These are phyloP conservation scores for Hippocampus guttulatus DNA, from an alignment of 2,113 vertebrate genomes.

Conservation along the genomic window DNA sequence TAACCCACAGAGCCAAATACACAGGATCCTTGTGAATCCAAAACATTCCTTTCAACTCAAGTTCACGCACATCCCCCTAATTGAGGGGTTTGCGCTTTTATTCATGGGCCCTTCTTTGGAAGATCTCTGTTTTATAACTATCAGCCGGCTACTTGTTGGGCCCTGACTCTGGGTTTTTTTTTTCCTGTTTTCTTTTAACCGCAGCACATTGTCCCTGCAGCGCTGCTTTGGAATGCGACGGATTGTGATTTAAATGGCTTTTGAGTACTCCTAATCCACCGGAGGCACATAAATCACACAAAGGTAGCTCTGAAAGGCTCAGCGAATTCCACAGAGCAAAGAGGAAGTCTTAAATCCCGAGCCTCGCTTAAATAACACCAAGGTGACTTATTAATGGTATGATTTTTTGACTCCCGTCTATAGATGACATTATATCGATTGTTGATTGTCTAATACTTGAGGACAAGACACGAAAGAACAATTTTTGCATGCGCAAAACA, in stretches of 20 bases:
- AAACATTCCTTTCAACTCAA: constrained; percentile 73
- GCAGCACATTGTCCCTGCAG: constrained; percentile 57
- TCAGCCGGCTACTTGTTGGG: constrained; percentile 50
- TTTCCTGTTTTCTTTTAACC: constrained; percentile 17
- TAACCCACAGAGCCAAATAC: constrained; percentile 28
- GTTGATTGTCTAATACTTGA: constrained; percentile 34
- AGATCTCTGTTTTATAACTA: constrained; percentile 63
- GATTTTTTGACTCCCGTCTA: constrained; percentile 53
- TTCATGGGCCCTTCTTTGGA: constrained; percentile 64
- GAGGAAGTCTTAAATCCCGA: constrained; percentile 68
- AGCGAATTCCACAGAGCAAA: constrained; percentile 55
- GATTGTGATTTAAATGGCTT: constrained; percentile 68
- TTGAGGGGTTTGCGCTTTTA: constrained; percentile 73
- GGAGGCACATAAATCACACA: constrained; percentile 69
- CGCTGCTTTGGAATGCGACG: constrained; percentile 50
- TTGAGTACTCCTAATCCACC: constrained; percentile 62
- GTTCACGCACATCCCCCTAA: constrained; percentile 74
- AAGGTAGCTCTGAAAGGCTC: constrained; percentile 62
- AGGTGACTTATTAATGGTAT: constrained; percentile 66
- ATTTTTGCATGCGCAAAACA: background rate
- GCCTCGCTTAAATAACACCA: constrained; percentile 57
- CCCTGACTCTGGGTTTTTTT: constrained; percentile 26
- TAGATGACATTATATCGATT: constrained; percentile 49
- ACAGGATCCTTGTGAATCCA: constrained; percentile 66
- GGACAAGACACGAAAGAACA: constrained; percentile 34